A percentile compares a stretch with the other conserved stretches of the same genome.
Conservation (phyloP, 2,888 invertebrate species). For the Hedya salicella region DNA sequence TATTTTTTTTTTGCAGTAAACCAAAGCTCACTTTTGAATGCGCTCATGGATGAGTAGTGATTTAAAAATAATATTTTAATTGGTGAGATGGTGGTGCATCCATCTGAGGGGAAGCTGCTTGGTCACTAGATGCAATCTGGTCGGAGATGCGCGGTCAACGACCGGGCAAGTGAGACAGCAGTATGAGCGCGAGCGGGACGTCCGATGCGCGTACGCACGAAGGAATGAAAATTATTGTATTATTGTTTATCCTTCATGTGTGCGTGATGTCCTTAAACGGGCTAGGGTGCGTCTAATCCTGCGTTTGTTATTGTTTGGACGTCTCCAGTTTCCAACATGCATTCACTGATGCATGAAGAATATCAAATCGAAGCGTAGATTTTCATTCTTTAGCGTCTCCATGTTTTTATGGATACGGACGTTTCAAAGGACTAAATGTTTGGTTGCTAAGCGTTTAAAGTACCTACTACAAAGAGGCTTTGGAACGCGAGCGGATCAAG, state of each 20-base stretch:
- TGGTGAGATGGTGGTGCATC: conserved; percentile 76
- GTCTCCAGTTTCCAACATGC: conserved; percentile 52
- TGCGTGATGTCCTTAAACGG: conserved; percentile 54
- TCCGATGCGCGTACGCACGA: conserved; percentile 82
- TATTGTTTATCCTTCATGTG: conserved; percentile 71
- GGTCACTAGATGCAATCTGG: conserved; percentile 83
- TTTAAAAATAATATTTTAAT: conserved; percentile 74
- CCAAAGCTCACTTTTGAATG: conserved; percentile 2
- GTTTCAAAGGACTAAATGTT: conserved; percentile 33
- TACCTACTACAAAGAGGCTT: conserved; percentile 47
- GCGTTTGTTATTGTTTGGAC: conserved; percentile 68
- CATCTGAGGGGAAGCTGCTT: conserved; percentile 79
- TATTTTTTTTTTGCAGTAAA: conserved; percentile 4
- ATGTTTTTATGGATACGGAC: conserved; percentile 38
- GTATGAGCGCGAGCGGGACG: conserved; percentile 65
- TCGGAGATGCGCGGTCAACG: conserved; percentile 81
- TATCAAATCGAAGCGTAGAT: conserved; percentile 57
- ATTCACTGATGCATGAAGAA: conserved; percentile 59
- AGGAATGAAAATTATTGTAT: conserved; percentile 82
- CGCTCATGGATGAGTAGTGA: conserved; percentile 45
- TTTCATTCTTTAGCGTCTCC: conserved; percentile 45
- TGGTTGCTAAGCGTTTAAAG: conserved; percentile 43
- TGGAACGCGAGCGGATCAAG: conserved; percentile 62
- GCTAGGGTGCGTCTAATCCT: conserved; percentile 66
- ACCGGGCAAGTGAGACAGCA: conserved; percentile 71